phyloP scores from a whole-genome alignment of 2,888 invertebrate genomes.

The Calephelis perditalis region DNA sequence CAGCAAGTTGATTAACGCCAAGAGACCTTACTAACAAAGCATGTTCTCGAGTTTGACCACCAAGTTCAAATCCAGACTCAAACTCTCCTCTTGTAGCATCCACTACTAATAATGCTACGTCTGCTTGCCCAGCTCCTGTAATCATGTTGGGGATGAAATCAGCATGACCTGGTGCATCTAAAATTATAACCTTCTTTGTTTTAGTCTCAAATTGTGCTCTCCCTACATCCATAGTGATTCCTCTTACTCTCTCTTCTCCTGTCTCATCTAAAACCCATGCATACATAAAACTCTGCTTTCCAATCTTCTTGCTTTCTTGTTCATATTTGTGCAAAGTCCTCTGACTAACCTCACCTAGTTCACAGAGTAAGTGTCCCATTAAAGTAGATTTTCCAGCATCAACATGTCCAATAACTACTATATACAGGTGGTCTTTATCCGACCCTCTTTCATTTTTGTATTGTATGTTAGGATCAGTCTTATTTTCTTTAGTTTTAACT shows the following conservation, averaged over 20 bases:
- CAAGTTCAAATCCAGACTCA: constrained; percentile 98
- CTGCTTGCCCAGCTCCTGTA: constrained; percentile 98
- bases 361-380: constrained; percentile 96
- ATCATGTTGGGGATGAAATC: constrained; percentile 99
- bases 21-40: constrained; percentile 92
- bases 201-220: constrained; percentile 94
- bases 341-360: constrained; percentile 91
- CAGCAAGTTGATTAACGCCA: constrained; percentile 95
- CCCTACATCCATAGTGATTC: constrained; percentile 99
- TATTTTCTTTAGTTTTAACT: constrained; percentile 71
- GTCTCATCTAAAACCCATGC: constrained; percentile 99
- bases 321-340: constrained; percentile 97
- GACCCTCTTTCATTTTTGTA: constrained; percentile 86
- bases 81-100: constrained; percentile 98
- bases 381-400: constrained; percentile 98
- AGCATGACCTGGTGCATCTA: constrained; percentile 99
- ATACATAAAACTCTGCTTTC: constrained; percentile 98
- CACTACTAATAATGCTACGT: constrained; percentile 96
- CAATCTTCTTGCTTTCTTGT: constrained; percentile 96
- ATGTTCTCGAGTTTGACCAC: constrained; percentile 98
- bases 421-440: constrained; percentile 92
- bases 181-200: constrained; percentile 87
- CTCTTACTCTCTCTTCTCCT: constrained; percentile 96
- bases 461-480: constrained; percentile 77
- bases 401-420: constrained; percentile 97